A percentile compares a stretch with the other conserved stretches of the same genome.
These are phyloP conservation scores for Climacteris rufus DNA, from an alignment of 2,113 vertebrate genomes.

Conservation along the genomic window DNA sequence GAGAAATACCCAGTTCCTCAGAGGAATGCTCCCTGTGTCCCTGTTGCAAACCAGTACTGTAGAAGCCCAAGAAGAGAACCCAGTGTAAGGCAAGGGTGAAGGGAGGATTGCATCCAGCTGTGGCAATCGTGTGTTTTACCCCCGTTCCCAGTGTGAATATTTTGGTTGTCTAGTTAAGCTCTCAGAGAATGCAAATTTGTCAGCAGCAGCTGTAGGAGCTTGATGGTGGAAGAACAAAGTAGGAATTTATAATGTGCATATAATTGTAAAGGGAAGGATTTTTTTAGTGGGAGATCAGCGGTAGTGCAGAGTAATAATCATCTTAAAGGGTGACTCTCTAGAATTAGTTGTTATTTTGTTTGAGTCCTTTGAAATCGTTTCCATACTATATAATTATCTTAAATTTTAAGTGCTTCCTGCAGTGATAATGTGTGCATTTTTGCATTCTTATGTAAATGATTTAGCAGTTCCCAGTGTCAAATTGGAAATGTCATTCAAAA, in stretches of 20 bases:
- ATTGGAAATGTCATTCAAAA: slow-evolving; percentile 61
- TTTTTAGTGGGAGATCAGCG: slow-evolving; percentile 41
- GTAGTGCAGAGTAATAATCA: slow-evolving; percentile 55
- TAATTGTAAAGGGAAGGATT: slow-evolving; percentile 55
- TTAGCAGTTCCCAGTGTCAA: slow-evolving; percentile 2
- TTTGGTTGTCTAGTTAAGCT: slow-evolving; percentile 46
- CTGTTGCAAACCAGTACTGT: neutral
- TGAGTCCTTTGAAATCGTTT: slow-evolving; percentile 61
- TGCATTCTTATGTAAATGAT: slow-evolving; percentile 67
- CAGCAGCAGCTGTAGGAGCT: slow-evolving; percentile 61
- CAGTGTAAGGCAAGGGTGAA: accelerated
- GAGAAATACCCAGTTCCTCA: neutral
- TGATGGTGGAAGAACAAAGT: slow-evolving; percentile 62
- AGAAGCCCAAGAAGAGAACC: neutral
- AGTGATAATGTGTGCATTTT: slow-evolving; percentile 68
- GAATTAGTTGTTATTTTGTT: slow-evolving; percentile 73
- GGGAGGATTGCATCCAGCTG: accelerated
- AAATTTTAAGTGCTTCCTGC: slow-evolving; percentile 70
- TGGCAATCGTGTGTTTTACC: neutral
- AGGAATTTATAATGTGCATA: slow-evolving; percentile 57
- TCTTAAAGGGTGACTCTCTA: slow-evolving; percentile 62
- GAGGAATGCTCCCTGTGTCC: neutral
- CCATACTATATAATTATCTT: slow-evolving; percentile 70
- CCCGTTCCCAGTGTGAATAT: slow-evolving; percentile 1
- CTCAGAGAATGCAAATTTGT: slow-evolving; percentile 59